Conservation (phyloP, 2,113 vertebrate species). For the Danio rerio region DNA sequence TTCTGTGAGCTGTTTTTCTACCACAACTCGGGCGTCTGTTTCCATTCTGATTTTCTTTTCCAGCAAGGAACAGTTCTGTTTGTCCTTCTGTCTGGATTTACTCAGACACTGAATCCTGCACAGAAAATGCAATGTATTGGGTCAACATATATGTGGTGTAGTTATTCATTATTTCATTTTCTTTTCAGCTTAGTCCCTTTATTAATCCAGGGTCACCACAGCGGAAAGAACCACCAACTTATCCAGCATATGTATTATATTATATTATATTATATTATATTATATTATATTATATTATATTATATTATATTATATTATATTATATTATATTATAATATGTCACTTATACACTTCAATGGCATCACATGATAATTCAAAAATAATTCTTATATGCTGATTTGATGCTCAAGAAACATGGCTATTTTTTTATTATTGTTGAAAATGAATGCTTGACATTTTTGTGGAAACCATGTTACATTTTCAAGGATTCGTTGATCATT, state of each 20-base stretch:
- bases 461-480: too few species aligned
- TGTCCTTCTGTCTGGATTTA: constrained; percentile 83
- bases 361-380: neutral
- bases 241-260: too few species aligned
- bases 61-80: constrained; percentile 75
- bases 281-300: too few species aligned
- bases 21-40: constrained; percentile 71
- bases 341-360: neutral
- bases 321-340: too few species aligned
- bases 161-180: too few species aligned
- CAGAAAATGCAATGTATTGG: neutral
- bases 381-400: neutral
- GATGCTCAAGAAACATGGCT: neutral
- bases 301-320: too few species aligned
- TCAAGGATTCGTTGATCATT: neutral
- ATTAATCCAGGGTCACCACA: too few species aligned
- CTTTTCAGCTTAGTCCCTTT: too few species aligned
- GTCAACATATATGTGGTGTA: too few species aligned
- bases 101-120: constrained; percentile 78
- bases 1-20: constrained; percentile 77
- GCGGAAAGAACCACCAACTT: too few species aligned
- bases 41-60: constrained; percentile 80
- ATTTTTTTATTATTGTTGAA: neutral
- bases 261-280: too few species aligned
- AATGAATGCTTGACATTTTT: neutral